phyloP scores from a whole-genome alignment of 2,888 invertebrate genomes.

The Metellina segmentata region DNA sequence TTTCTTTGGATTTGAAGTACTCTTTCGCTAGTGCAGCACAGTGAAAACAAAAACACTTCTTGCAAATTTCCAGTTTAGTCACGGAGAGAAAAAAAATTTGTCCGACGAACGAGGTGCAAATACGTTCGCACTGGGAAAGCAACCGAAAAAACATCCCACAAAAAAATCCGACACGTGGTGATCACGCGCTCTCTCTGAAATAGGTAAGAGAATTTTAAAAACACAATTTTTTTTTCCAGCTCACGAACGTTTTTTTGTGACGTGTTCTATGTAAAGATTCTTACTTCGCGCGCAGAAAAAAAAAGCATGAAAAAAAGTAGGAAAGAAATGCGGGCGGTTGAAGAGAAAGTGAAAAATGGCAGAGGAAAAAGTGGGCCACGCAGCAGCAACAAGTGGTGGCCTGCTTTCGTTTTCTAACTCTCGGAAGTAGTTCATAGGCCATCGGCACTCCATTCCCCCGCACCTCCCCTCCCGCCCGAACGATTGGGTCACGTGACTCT shows the following conservation, averaged over 20 bases:
- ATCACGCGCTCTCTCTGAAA: too few species aligned
- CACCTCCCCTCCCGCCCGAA: background rate
- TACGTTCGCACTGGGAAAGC: background rate
- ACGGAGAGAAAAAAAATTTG: background rate
- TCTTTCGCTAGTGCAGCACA: too few species aligned
- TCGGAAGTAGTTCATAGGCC: conserved; percentile 73
- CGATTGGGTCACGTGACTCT: background rate
- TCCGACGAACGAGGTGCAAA: background rate
- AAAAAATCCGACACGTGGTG: background rate
- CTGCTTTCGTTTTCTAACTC: conserved; percentile 65
- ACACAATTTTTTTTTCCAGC: too few species aligned
- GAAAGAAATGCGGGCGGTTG: conserved; percentile 12
- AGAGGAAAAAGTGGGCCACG: conserved; percentile 1
- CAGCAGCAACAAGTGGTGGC: conserved; percentile 63
- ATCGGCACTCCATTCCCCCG: conserved; percentile 31
- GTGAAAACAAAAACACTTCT: background rate
- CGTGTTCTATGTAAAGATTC: too few species aligned
- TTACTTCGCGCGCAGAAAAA: too few species aligned
- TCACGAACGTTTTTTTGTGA: too few species aligned
- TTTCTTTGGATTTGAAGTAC: too few species aligned
- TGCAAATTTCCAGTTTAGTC: background rate
- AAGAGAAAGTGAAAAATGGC: conserved; percentile 17
- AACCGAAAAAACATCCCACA: background rate
- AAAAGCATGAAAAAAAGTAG: conserved; percentile 12
- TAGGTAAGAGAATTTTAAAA: too few species aligned